Evolutionary conservation across 2,888 invertebrate species (phyloP).

Genomic region (Hypena proboscidalis): DNA sequence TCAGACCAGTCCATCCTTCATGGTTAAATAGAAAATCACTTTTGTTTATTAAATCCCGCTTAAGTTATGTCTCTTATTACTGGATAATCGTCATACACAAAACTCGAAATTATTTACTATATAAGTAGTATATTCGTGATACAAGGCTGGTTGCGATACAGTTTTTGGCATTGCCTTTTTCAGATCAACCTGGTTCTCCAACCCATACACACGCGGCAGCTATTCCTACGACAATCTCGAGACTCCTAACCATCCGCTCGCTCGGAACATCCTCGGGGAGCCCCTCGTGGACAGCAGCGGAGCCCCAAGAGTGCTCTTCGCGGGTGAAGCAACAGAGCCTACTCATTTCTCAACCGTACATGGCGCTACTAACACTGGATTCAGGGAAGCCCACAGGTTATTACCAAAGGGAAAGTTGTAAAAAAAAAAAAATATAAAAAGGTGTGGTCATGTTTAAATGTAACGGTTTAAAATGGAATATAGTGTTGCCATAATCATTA

Average conservation of each 20-base stretch:
- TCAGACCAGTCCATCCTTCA: too few relatives aligned
- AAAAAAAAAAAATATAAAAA: not conserved
- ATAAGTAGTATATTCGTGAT: too few relatives aligned
- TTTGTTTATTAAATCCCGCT: too few relatives aligned
- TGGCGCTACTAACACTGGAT: slow-evolving; percentile 88
- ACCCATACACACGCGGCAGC: slow-evolving; percentile 89
- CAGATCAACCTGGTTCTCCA: slow-evolving; percentile 90
- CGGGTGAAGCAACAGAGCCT: slow-evolving; percentile 84
- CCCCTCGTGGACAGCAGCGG: slow-evolving; percentile 81
- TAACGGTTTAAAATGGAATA: too few relatives aligned
- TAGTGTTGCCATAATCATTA: too few relatives aligned
- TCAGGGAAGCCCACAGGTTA: slow-evolving; percentile 84
- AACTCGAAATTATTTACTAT: too few relatives aligned
- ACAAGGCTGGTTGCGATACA: too few relatives aligned
- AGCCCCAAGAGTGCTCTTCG: slow-evolving; percentile 83
- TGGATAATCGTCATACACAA: too few relatives aligned
- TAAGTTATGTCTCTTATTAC: too few relatives aligned
- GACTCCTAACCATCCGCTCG: slow-evolving; percentile 78
- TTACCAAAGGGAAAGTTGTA: slow-evolving; percentile 26
- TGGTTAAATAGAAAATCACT: too few relatives aligned
- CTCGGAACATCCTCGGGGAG: slow-evolving; percentile 80
- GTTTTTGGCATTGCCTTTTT: not conserved
- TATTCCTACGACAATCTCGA: slow-evolving; percentile 87
- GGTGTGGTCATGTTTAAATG: too few relatives aligned
- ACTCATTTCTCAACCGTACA: slow-evolving; percentile 89